Evolutionary conservation across 2,888 invertebrate genomes (phyloP).

Genomic region (Allophyes oxyacanthae): DNA sequence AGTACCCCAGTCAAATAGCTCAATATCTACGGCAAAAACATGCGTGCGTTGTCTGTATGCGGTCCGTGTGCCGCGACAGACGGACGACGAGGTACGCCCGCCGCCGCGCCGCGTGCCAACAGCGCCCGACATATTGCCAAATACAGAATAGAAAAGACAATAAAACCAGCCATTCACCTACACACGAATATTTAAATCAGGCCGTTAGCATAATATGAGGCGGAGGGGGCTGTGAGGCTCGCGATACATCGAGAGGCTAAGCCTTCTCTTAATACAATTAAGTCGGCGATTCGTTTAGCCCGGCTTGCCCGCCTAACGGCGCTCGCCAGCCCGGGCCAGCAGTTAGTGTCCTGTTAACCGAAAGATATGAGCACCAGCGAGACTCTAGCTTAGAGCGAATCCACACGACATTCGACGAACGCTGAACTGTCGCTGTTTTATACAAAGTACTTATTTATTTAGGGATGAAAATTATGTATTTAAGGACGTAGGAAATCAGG

Average conservation of each 20-base stretch:
- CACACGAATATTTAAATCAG: slow-evolving; percentile 52
- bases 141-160: slow-evolving; percentile 37
- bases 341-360: slow-evolving; percentile 36
- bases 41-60: neutral
- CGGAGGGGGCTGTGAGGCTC: slow-evolving; percentile 4
- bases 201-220: slow-evolving; percentile 46
- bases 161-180: slow-evolving; percentile 36
- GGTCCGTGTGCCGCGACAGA: neutral
- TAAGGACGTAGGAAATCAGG: too few species aligned
- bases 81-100: neutral
- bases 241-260: slow-evolving; percentile 16
- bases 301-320: slow-evolving; percentile 12
- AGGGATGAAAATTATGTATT: too few species aligned
- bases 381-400: neutral
- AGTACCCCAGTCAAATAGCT: neutral
- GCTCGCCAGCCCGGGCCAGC: slow-evolving; percentile 16
- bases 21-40: neutral
- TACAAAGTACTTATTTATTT: too few species aligned
- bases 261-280: slow-evolving; percentile 45
- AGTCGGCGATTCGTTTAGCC: slow-evolving; percentile 33
- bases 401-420: slow-evolving; percentile 1
- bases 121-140: slow-evolving; percentile 25
- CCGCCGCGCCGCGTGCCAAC: too few species aligned
- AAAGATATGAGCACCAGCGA: slow-evolving; percentile 23
- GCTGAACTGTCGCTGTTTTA: slow-evolving; percentile 5